Evolutionary conservation across 2,888 invertebrate species (phyloP), one percentile per base, ranked within the genome.

Genomic region (Agrotis ipsilon): DNA sequence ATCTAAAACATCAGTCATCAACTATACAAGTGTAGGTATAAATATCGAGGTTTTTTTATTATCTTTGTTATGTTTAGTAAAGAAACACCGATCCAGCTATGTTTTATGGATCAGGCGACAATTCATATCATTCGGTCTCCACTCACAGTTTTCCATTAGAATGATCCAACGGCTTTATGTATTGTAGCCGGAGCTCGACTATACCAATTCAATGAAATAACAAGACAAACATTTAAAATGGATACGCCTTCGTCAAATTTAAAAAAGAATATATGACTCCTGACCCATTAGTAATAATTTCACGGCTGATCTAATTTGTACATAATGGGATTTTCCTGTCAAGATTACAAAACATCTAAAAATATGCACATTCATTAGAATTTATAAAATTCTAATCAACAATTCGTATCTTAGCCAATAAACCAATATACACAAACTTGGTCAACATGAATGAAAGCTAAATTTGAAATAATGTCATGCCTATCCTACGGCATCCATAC

Each of bases 141-240:
- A 61, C 72, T 81, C 60, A 19, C 46, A 71, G 52, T 77, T 81
- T 78, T 61, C 63, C 72, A 77, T 61, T 67, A 61, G 45, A 81
- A 57, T 58, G 78, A 81, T 58, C 57, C 49, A n/a, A 16, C 45
- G n/a, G 45, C 70, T 54, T 14, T 18, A 2, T 24, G 27, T n/a
- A n/a, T n/a, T n/a, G n/a, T 27, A 54, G 46, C 32, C 43, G 51
- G 21, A 46, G 46, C 52, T 62, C 55, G 55, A 49, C 45, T 43
- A 21, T 24, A 24, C 19, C 32, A 45, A 39, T 55, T 43, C 67
- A 52, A 16, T 32, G 52, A 52, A 69, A 65, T 59, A 51, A 69
- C 45, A 54, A 66, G 6, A 51, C n/a, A 60, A 48, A 52, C 21
- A 14, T 46, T 45, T 7, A 45, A 24, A 66, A 66, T 66, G 65